phyloP scores from a whole-genome alignment of 2,888 invertebrate genomes.

The Nemapogon koenigi region DNA sequence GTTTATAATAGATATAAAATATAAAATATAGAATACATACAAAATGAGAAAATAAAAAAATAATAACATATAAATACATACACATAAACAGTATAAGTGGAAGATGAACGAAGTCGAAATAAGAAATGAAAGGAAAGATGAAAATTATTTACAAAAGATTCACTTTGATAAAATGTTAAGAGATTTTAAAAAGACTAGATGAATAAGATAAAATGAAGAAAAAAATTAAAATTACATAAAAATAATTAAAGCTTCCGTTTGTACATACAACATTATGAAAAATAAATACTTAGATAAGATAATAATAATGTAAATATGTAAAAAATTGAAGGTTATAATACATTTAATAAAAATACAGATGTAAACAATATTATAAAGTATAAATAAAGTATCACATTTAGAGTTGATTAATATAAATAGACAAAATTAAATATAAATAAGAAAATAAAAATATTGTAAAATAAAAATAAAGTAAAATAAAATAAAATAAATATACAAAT shows the following conservation, averaged over 20 bases:
- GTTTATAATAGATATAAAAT: too few species aligned
- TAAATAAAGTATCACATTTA: constrained; percentile 5
- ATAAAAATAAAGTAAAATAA: constrained; percentile 21
- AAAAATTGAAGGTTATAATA: background rate
- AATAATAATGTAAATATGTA: background rate
- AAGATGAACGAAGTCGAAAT: constrained; percentile 20
- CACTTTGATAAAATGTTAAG: constrained; percentile 15
- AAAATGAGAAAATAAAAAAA: constrained; percentile 11
- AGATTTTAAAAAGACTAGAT: constrained; percentile 3
- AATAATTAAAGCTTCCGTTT: too few species aligned
- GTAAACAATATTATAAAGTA: background rate
- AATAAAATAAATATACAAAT: constrained; percentile 14
- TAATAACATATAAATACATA: constrained; percentile 15
- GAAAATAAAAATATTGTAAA: constrained; percentile 27
- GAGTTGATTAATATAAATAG: constrained; percentile 16
- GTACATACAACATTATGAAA: background rate
- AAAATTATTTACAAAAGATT: constrained; percentile 56
- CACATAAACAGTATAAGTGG: constrained; percentile 16
- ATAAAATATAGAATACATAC: constrained; percentile 17
- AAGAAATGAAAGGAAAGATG: constrained; percentile 49
- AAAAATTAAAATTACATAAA: constrained; percentile 3
- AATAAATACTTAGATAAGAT: background rate
- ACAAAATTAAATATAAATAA: constrained; percentile 16
- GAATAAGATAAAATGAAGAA: background rate
- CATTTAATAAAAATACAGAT: background rate